phyloP scores from a whole-genome alignment of 1,140 invertebrate genomes.

The Drosophila suzukii region DNA sequence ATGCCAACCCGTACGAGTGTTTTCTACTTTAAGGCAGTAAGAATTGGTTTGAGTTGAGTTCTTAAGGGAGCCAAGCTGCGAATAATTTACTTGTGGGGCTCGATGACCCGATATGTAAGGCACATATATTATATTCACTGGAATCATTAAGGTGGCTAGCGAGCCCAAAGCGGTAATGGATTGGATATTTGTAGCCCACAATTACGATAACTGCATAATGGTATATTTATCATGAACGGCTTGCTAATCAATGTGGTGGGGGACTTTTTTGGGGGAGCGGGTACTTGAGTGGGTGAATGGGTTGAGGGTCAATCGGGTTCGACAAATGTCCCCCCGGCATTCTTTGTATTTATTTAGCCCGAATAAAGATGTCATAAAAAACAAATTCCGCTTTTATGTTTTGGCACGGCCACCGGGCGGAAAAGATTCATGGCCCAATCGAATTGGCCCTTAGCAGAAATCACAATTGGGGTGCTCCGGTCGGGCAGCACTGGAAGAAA shows the following conservation, averaged over 20 bases:
- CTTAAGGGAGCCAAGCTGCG: constrained; percentile 6
- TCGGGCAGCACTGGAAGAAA: constrained; percentile 9
- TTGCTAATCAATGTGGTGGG: constrained; percentile 60
- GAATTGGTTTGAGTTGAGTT: neutral
- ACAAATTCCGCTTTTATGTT: constrained; percentile 81
- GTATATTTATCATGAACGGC: constrained; percentile 75
- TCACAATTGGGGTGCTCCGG: constrained; percentile 23
- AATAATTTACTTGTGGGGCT: constrained; percentile 11
- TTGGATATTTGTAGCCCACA: constrained; percentile 35
- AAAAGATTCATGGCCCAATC: constrained; percentile 77
- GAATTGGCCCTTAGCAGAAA: constrained; percentile 60
- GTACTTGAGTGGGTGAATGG: neutral
- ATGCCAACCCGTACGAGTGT: too few relatives aligned
- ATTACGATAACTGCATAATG: constrained; percentile 74
- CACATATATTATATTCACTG: constrained; percentile 17
- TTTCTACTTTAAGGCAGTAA: neutral
- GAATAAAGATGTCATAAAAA: constrained; percentile 83
- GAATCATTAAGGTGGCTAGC: constrained; percentile 9
- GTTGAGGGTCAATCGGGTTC: constrained; percentile 11
- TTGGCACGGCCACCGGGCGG: constrained; percentile 54
- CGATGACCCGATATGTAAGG: neutral
- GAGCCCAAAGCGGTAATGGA: constrained; percentile 17
- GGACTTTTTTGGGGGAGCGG: neutral
- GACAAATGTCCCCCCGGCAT: constrained; percentile 64
- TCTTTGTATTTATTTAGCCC: constrained; percentile 78